A percentile compares a stretch with the other conserved stretches of the same genome.
Conservation (phyloP, 2,888 invertebrate genomes). For the Papilio gigon region DNA sequence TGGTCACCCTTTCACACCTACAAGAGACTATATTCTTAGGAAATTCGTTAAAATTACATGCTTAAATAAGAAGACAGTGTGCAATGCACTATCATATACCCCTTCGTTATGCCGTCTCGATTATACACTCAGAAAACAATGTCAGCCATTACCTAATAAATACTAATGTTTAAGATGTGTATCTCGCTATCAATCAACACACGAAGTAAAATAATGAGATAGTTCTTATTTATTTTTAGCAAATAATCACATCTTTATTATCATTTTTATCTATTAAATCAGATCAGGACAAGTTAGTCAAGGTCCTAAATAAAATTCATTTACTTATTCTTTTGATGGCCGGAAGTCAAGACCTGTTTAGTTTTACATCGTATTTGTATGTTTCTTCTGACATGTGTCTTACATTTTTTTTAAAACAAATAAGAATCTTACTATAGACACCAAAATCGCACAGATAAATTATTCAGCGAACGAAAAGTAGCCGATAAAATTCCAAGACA, state of each 20-base stretch:
- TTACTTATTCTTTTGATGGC: neutral
- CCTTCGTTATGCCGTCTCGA: too few species aligned
- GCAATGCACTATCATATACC: too few species aligned
- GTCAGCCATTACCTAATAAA: too few species aligned
- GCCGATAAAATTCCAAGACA: constrained; percentile 31
- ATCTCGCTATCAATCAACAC: neutral
- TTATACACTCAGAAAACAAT: too few species aligned
- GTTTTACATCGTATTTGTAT: neutral
- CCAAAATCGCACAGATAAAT: constrained; percentile 15
- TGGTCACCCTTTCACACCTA: too few species aligned
- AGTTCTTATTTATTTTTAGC: neutral
- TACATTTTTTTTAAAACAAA: neutral
- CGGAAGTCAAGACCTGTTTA: neutral
- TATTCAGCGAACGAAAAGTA: neutral
- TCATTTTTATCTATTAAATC: neutral
- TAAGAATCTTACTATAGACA: neutral
- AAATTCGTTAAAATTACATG: too few species aligned
- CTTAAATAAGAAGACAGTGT: too few species aligned
- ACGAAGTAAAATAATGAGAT: neutral
- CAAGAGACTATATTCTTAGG: too few species aligned
- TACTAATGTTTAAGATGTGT: too few species aligned
- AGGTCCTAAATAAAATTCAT: neutral
- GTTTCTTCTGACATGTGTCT: neutral
- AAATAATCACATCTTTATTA: neutral
- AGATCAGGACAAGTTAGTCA: neutral